These are phyloP conservation scores for Xyrauchen texanus DNA, from an alignment of 2,113 vertebrate genomes.

Conservation along the genomic window DNA sequence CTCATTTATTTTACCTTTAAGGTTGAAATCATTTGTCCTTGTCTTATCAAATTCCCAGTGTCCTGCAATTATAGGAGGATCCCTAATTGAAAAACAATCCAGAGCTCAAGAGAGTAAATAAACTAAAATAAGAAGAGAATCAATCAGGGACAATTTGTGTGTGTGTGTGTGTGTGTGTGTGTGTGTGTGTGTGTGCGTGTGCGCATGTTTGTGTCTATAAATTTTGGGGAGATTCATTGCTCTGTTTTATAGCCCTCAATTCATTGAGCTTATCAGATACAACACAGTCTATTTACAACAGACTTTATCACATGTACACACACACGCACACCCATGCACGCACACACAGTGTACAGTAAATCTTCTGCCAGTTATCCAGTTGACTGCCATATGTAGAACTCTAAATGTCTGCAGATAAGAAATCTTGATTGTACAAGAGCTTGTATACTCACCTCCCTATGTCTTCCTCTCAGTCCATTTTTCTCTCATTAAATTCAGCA, in stretches of 20 bases:
- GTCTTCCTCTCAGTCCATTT: neutral
- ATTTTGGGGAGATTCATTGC: slow-evolving; percentile 36
- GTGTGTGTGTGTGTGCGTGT: no score
- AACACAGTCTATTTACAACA: slow-evolving; percentile 43
- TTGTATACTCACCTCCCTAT: neutral
- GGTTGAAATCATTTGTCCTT: neutral
- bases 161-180: slow-evolving; percentile 11
- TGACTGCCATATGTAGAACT: slow-evolving; percentile 19
- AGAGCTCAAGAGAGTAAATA: slow-evolving; percentile 22
- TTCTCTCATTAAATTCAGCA: slow-evolving; percentile 29
- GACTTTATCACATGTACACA: slow-evolving; percentile 29
- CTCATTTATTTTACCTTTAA: neutral
- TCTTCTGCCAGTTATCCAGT: slow-evolving; percentile 29
- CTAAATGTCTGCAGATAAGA: neutral
- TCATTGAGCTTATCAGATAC: slow-evolving; percentile 35
- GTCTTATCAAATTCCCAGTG: neutral
- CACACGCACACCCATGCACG: neutral
- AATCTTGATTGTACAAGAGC: neutral
- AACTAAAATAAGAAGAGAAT: neutral
- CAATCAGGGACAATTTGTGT: neutral
- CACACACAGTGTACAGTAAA: slow-evolving; percentile 7
- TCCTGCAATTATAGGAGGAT: slow-evolving; percentile 25
- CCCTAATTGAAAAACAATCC: slow-evolving; percentile 18
- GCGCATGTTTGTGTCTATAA: neutral
- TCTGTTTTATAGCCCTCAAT: slow-evolving; percentile 44